These are phyloP conservation scores for Delia radicum DNA, from an alignment of 1,140 invertebrate genomes.

Conservation along the genomic window DNA sequence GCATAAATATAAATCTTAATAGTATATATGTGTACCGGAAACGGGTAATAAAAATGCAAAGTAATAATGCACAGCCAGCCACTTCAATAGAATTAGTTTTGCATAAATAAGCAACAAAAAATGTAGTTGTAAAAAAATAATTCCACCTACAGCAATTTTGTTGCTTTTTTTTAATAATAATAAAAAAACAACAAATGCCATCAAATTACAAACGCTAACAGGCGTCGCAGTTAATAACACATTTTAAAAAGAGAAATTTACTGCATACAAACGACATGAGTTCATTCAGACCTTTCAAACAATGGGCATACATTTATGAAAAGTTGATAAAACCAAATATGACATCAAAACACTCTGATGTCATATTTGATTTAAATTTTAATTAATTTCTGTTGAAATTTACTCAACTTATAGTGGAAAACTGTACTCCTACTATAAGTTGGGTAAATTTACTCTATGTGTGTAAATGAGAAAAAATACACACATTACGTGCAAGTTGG, in stretches of 20 bases:
- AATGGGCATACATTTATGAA: too few relatives aligned
- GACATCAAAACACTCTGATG: too few relatives aligned
- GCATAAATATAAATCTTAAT: background rate
- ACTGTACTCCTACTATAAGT: too few relatives aligned
- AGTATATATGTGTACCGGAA: conserved; percentile 3
- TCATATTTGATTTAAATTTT: too few relatives aligned
- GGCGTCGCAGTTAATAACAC: conserved; percentile 15
- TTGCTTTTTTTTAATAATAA: background rate
- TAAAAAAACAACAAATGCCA: background rate
- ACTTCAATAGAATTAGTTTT: conserved; percentile 24
- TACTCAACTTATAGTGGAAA: too few relatives aligned
- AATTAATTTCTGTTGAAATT: too few relatives aligned
- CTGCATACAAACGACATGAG: background rate
- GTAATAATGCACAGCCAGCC: conserved; percentile 10
- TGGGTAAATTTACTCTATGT: too few relatives aligned
- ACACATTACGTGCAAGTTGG: too few relatives aligned
- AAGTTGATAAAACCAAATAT: too few relatives aligned
- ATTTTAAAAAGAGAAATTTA: background rate
- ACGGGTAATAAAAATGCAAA: conserved; percentile 24
- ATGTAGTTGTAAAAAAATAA: background rate
- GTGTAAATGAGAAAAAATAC: too few relatives aligned
- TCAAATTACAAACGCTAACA: background rate
- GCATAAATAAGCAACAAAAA: conserved; percentile 19
- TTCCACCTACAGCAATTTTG: conserved; percentile 12
- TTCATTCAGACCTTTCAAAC: background rate